Evolutionary conservation across 2,888 invertebrate genomes (phyloP).

Genomic region (Caenorhabditis macrosperma): DNA sequence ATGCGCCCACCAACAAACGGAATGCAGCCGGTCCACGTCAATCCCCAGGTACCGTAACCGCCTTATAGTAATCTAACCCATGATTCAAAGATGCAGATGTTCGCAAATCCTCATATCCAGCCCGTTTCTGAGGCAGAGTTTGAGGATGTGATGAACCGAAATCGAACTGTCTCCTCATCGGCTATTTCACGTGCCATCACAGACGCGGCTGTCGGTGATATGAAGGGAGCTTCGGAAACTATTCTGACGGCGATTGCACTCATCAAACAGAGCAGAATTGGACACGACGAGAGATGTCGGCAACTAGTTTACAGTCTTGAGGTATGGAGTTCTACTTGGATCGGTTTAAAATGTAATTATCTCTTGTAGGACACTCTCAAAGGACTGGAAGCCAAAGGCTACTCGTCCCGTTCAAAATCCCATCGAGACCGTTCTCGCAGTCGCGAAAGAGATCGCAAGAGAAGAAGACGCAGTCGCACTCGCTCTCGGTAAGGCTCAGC

Average conservation of each 20-base stretch:
- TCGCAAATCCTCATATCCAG: slow-evolving; percentile 53
- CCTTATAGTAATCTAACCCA: no score
- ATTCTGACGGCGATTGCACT: slow-evolving; percentile 97
- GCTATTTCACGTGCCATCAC: slow-evolving; percentile 95
- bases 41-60: slow-evolving; percentile 59
- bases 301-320: slow-evolving; percentile 96
- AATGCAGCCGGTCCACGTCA: slow-evolving; percentile 62
- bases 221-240: slow-evolving; percentile 97
- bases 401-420: slow-evolving; percentile 37
- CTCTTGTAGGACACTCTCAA: slow-evolving; percentile 90
- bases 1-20: slow-evolving; percentile 62
- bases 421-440: slow-evolving; percentile 63
- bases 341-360: no score
- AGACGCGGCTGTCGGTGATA: slow-evolving; percentile 85
- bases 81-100: slow-evolving; percentile 35
- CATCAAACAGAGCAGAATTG: slow-evolving; percentile 97
- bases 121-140: slow-evolving; percentile 89
- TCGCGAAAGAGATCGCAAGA: slow-evolving; percentile 67
- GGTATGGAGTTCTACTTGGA: slow-evolving; percentile 81
- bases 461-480: slow-evolving; percentile 65
- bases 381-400: slow-evolving; percentile 92
- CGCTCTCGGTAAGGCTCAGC: slow-evolving; percentile 35
- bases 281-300: slow-evolving; percentile 96
- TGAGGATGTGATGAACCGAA: slow-evolving; percentile 97
- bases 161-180: slow-evolving; percentile 90